Evolutionary conservation across 2,113 vertebrate species (phyloP).

Genomic region (Hiodon alosoides): DNA sequence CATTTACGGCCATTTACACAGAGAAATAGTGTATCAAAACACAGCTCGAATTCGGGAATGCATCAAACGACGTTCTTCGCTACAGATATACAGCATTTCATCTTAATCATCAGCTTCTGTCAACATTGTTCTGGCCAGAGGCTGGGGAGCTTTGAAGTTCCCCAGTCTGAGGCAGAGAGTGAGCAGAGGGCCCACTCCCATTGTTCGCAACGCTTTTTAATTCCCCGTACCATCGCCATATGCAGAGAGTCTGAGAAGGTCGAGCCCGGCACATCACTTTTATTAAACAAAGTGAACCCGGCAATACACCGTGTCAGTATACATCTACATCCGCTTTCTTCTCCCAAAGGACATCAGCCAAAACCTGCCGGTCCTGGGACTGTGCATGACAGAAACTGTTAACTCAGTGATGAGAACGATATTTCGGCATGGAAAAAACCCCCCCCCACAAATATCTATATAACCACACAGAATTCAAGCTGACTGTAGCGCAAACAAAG

Average conservation of each 20-base stretch:
- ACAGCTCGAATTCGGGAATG: constrained; percentile 38
- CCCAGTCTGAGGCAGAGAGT: neutral
- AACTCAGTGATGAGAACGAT: neutral
- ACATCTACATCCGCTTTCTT: too few relatives aligned
- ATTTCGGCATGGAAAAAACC: neutral
- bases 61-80: constrained; percentile 28
- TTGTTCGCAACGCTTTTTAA: too few relatives aligned
- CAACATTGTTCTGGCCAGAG: constrained; percentile 30
- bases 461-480: constrained; percentile 1
- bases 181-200: too few relatives aligned
- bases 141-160: constrained; percentile 17
- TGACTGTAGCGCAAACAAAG: constrained; percentile 24
- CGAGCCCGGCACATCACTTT: too few relatives aligned
- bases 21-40: constrained; percentile 41
- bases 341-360: constrained; percentile 22
- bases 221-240: too few relatives aligned
- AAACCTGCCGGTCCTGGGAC: too few relatives aligned
- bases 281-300: too few relatives aligned
- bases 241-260: too few relatives aligned
- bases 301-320: too few relatives aligned
- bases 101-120: constrained; percentile 38
- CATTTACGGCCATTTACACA: constrained; percentile 54
- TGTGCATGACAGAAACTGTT: too few relatives aligned
- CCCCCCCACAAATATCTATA: neutral
- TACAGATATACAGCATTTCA: constrained; percentile 27